Conservation (phyloP, 2,113 vertebrate species). For the Accipiter cooperii region DNA sequence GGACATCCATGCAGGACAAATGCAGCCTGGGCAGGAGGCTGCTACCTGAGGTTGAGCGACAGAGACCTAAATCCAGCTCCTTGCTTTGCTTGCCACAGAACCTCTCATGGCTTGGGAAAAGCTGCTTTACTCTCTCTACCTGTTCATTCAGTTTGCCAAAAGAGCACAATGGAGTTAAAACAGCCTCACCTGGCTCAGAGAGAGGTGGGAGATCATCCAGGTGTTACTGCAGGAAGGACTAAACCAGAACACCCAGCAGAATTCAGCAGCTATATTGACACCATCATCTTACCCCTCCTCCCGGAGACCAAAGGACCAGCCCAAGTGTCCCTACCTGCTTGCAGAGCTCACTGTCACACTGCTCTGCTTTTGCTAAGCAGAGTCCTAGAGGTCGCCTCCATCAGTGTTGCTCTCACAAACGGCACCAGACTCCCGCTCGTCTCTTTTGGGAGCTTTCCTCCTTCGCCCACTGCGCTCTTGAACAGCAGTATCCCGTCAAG, state of each 20-base stretch:
- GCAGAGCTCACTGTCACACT: neutral
- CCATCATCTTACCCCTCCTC: neutral
- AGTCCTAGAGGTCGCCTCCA: neutral
- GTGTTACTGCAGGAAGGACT: neutral
- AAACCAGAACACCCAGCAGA: neutral
- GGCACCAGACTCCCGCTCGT: accelerated
- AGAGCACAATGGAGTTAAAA: neutral
- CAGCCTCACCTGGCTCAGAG: neutral
- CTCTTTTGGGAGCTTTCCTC: neutral
- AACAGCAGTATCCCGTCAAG: neutral
- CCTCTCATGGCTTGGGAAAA: accelerated
- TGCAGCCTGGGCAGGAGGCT: neutral
- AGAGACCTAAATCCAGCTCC: neutral
- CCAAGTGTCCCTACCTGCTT: neutral
- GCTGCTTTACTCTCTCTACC: no score
- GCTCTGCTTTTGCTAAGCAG: neutral
- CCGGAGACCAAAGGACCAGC: accelerated
- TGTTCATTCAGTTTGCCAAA: neutral
- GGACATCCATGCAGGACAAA: neutral
- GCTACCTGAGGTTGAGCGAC: accelerated
- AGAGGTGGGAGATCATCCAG: accelerated
- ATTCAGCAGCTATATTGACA: neutral
- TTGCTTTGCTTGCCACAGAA: neutral
- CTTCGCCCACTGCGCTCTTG: neutral
- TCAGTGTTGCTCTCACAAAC: neutral